Evolutionary conservation across 1,140 invertebrate genomes (phyloP).

Genomic region (Phthorimaea operculella): DNA sequence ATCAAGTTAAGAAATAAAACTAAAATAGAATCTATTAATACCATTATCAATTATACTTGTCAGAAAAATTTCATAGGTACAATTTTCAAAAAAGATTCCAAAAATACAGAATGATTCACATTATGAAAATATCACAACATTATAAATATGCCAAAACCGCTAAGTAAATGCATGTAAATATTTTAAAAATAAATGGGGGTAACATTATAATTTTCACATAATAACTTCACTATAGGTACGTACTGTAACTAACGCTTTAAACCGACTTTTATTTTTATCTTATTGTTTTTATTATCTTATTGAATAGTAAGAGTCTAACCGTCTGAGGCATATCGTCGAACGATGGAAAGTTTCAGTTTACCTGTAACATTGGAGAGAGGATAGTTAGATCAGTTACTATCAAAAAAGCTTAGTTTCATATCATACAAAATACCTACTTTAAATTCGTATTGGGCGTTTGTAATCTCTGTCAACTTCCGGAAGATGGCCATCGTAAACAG

Average conservation of each 20-base stretch:
- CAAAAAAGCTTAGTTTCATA: too few species aligned
- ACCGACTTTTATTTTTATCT: conserved; percentile 13
- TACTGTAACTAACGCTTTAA: conserved; percentile 27
- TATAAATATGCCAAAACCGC: conserved; percentile 54
- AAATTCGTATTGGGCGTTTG: too few species aligned
- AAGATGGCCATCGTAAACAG: too few species aligned
- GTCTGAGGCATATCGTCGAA: conserved; percentile 14
- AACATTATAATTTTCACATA: conserved; percentile 48
- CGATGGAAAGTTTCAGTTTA: conserved; percentile 14
- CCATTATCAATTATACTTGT: conserved; percentile 39
- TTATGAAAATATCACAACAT: conserved; percentile 56
- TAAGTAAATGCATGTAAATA: conserved; percentile 52
- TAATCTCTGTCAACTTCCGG: too few species aligned
- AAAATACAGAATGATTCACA: conserved; percentile 57
- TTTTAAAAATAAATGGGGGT: conserved; percentile 51
- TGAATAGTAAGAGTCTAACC: conserved; percentile 16
- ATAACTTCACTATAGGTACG: conserved; percentile 35
- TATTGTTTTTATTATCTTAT: conserved; percentile 21
- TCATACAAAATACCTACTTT: too few species aligned
- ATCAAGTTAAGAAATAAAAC: conserved; percentile 19
- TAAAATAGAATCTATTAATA: conserved; percentile 24
- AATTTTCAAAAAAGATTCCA: conserved; percentile 56
- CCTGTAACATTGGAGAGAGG: conserved; percentile 15
- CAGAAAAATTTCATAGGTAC: conserved; percentile 58
- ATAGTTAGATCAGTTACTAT: too few species aligned